Evolutionary conservation across 2,113 vertebrate species (phyloP).

Genomic region (Hepsetus odoe): DNA sequence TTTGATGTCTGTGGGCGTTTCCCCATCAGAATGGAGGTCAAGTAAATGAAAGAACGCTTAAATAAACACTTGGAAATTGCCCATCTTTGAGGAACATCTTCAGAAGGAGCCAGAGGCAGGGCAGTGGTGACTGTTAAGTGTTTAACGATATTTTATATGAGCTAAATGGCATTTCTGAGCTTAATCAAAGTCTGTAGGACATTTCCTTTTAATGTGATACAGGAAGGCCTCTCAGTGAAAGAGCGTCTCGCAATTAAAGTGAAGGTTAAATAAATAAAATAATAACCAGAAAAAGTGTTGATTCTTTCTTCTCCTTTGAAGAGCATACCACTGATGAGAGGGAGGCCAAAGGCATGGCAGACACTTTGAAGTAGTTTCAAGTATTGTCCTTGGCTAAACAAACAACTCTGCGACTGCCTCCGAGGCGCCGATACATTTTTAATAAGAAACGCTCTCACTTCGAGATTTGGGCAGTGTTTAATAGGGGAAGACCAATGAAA

Average conservation of each 20-base stretch:
- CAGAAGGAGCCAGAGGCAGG: neutral
- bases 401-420: slow-evolving; percentile 29
- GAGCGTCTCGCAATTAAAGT: neutral
- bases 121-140: neutral
- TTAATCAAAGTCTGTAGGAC: neutral
- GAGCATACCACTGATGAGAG: slow-evolving; percentile 1
- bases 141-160: neutral
- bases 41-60: neutral
- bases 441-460: slow-evolving; percentile 31
- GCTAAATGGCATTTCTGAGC: neutral
- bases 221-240: neutral
- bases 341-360: slow-evolving; percentile 13
- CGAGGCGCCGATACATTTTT: slow-evolving; percentile 42
- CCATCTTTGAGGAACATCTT: neutral
- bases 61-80: neutral
- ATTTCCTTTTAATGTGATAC: neutral
- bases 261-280: slow-evolving; percentile 6
- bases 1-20: neutral
- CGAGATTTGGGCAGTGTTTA: slow-evolving; percentile 13
- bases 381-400: slow-evolving; percentile 43
- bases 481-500: slow-evolving; percentile 24
- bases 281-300: neutral
- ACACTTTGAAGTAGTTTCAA: slow-evolving; percentile 45
- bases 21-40: neutral
- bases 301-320: slow-evolving; percentile 24